Percentiles rank a stretch among this genome's conserved stretches.
These are phyloP conservation scores for Leptoteleia sp. DNA, from an alignment of 1,140 invertebrate species.

Conservation along the genomic window DNA sequence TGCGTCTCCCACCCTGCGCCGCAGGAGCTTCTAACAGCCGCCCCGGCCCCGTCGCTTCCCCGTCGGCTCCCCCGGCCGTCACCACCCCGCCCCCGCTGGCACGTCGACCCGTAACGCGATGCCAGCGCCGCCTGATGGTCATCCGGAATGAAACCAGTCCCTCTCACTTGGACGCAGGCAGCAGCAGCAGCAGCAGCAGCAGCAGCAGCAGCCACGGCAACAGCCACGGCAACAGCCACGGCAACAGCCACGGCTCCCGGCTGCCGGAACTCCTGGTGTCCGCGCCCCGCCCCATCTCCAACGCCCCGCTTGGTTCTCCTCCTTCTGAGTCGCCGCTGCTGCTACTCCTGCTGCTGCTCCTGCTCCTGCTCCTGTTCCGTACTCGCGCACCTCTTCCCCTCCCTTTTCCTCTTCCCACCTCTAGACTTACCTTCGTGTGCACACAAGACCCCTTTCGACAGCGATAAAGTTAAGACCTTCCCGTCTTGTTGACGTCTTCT, in stretches of 20 bases:
- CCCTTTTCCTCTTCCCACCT: too few relatives aligned
- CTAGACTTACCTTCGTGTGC: slow-evolving; percentile 23
- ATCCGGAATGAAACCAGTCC: not conserved
- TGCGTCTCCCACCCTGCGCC: slow-evolving; percentile 29
- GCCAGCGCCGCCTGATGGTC: slow-evolving; percentile 12
- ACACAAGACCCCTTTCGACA: slow-evolving; percentile 32
- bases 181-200: too few relatives aligned
- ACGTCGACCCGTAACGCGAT: not conserved
- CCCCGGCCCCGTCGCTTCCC: too few relatives aligned
- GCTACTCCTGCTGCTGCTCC: too few relatives aligned
- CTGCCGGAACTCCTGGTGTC: slow-evolving; percentile 31
- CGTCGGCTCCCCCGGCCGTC: too few relatives aligned
- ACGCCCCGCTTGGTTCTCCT: too few relatives aligned
- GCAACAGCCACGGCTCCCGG: slow-evolving; percentile 36
- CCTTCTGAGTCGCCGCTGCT: too few relatives aligned
- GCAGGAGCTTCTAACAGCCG: slow-evolving; percentile 25
- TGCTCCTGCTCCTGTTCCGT: too few relatives aligned
- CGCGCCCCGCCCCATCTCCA: slow-evolving; percentile 13
- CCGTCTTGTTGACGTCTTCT: slow-evolving; percentile 58
- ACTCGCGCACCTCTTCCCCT: too few relatives aligned
- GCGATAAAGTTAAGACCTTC: slow-evolving; percentile 53
- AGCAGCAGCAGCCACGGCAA: too few relatives aligned
- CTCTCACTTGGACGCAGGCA: slow-evolving; percentile 36
- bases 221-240: too few relatives aligned
- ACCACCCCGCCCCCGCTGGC: slow-evolving; percentile 20